A percentile compares a stretch with the other conserved stretches of the same genome.
phyloP scores from a whole-genome alignment of 2,888 invertebrate species.

The Trachelus iudaicus region DNA sequence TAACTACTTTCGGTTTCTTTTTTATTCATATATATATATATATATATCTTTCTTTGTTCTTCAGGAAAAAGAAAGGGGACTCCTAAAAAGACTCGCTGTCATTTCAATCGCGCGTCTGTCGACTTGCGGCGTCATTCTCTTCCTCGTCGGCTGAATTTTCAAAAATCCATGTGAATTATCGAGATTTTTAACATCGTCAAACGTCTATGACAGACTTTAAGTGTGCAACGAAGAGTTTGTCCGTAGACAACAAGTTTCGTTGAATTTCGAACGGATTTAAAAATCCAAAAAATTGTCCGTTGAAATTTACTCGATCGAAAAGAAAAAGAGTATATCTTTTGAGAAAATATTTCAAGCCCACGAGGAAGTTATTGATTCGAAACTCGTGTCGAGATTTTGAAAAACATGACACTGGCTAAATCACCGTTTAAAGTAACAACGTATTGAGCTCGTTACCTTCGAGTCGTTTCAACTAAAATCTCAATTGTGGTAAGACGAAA shows the following conservation, averaged over 20 bases:
- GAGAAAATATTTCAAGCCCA: not conserved
- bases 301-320: not conserved
- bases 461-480: not conserved
- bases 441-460: not conserved
- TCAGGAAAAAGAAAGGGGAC: conserved; percentile 31
- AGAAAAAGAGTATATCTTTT: not conserved
- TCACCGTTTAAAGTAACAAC: not conserved
- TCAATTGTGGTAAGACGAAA: not conserved
- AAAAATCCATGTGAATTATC: not conserved
- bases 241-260: no score
- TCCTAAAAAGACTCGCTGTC: conserved; percentile 44
- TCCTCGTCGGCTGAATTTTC: not conserved
- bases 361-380: not conserved
- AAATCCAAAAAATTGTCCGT: not conserved
- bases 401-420: not conserved
- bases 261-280: no score
- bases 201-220: not conserved
- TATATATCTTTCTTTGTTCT: not conserved
- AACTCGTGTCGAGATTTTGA: not conserved
- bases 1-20: conserved; percentile 45
- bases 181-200: not conserved
- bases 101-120: not conserved
- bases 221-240: not conserved
- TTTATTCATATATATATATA: not conserved
- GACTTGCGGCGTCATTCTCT: not conserved